Percentiles rank a stretch among this genome's conserved stretches.
These are phyloP conservation scores for Oreochromis tanganicae DNA, from an alignment of 2,113 vertebrate species.

Conservation along the genomic window DNA sequence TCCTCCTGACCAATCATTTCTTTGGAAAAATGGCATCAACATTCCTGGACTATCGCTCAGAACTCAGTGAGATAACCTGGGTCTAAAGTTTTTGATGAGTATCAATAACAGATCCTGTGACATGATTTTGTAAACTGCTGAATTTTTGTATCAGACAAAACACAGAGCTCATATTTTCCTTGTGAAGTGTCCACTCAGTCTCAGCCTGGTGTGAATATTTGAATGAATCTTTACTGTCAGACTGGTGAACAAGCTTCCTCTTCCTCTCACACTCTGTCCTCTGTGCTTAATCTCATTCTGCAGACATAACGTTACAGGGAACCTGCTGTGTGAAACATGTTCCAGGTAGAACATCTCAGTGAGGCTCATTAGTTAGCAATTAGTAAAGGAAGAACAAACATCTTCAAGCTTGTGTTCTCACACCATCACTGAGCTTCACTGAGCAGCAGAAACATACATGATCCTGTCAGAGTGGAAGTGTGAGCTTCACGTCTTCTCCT, in stretches of 20 bases:
- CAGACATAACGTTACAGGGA: not conserved
- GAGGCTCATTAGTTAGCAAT: rapidly evolving
- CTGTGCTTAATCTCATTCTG: not conserved
- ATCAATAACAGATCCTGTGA: not conserved
- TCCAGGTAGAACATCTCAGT: not conserved
- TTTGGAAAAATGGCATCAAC: not conserved
- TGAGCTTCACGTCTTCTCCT: not conserved
- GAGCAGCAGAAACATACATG: not conserved
- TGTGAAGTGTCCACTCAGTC: rapidly evolving
- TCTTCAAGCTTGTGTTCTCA: not conserved
- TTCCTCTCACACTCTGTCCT: not conserved
- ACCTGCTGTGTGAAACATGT: not conserved
- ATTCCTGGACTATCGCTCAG: not conserved
- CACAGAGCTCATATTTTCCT: rapidly evolving
- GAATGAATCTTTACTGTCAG: not conserved
- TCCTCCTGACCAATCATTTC: not conserved
- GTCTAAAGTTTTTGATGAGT: not conserved
- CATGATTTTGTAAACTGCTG: rapidly evolving
- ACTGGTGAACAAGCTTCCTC: not conserved
- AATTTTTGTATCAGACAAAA: not conserved
- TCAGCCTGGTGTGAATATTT: not conserved
- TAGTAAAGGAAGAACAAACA: not conserved
- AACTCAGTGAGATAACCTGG: not conserved
- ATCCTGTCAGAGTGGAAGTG: not conserved
- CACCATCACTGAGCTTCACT: not conserved